Evolutionary conservation across 2,888 invertebrate species (phyloP), one percentile per base, ranked within the genome.

Genomic region (Gryllus longicercus): DNA sequence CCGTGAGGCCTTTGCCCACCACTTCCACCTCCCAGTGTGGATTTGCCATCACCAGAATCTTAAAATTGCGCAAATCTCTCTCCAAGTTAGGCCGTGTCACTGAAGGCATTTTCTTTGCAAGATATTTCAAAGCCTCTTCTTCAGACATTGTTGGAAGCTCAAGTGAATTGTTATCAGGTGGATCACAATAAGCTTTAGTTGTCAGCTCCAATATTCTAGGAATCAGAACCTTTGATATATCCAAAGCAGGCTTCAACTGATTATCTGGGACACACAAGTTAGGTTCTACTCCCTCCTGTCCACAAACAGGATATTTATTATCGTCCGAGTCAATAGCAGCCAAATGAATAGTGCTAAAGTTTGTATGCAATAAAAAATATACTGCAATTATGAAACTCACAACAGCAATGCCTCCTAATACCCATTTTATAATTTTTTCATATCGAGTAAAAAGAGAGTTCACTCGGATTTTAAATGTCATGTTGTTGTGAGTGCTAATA

Each of bases 111-210:
- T 63, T 63, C 14, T 14, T 18, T 18, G 63, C 14, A 63, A 63
- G 63, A n/a, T 63, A 63, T 63, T 63, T 63, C 4, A 63, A 18
- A 63, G 63, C 63, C 16, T 63, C 63, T 18, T 63, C 63, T n/a
- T 63, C 63, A 14, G 63, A 18, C n/a, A 63, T 63, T 14, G 63
- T 63, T 18, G 63, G 63, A 4, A 18, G 3, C 16, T 63, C 63
- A 18, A 63, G 12, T 18, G n/a, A 11, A 63, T 63, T n/a, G 4
- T n/a, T n/a, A 63, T 18, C 63, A 14, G 16, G 16, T 63, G 63
- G n/a, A 18, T 63, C 63, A 63, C 63, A 63, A n/a, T 63, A 63
- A 63, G 63, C 63, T 63, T 63, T 63, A 63, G 63, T 63, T 63
- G 63, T 63, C 16, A 63, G n/a, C 3, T n/a, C 63, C 63, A 63